Percentiles rank a stretch among this genome's conserved stretches.
Evolutionary conservation across 2,888 invertebrate species (phyloP).

Genomic region (Monochamus alternatus): DNA sequence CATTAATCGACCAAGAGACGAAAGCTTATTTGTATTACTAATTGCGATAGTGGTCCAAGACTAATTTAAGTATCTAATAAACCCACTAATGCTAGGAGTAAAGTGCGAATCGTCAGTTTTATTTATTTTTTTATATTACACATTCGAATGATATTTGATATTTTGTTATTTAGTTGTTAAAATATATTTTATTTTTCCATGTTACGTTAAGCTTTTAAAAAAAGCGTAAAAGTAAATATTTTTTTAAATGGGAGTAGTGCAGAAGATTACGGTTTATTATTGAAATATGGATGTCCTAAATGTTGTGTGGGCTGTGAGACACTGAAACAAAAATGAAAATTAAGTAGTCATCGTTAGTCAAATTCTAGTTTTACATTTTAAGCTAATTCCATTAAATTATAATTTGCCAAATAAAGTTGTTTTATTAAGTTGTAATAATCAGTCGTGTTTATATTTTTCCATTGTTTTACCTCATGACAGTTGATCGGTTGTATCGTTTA

Average conservation of each 20-base stretch:
- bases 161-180: neutral
- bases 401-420: conserved; percentile 31
- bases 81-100: too few species aligned
- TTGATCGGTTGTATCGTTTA: conserved; percentile 29
- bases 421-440: conserved; percentile 25
- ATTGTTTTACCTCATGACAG: conserved; percentile 46
- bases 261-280: conserved; percentile 20
- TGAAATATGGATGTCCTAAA: conserved; percentile 46
- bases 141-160: neutral
- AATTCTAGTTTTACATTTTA: conserved; percentile 40
- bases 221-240: neutral
- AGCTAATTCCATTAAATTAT: conserved; percentile 43
- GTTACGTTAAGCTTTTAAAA: neutral
- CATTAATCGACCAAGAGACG: neutral
- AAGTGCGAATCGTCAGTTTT: too few species aligned
- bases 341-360: conserved; percentile 44
- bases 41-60: neutral
- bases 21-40: conserved; percentile 20
- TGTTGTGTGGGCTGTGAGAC: conserved; percentile 58
- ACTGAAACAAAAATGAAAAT: conserved; percentile 32
- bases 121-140: neutral
- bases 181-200: neutral
- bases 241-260: conserved; percentile 24
- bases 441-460: conserved; percentile 22
- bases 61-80: neutral